Evolutionary conservation across 2,797 vertebrate genomes (phyloP), one percentile per base, ranked within the genome.

Genomic region (Trematomus bernacchii): DNA sequence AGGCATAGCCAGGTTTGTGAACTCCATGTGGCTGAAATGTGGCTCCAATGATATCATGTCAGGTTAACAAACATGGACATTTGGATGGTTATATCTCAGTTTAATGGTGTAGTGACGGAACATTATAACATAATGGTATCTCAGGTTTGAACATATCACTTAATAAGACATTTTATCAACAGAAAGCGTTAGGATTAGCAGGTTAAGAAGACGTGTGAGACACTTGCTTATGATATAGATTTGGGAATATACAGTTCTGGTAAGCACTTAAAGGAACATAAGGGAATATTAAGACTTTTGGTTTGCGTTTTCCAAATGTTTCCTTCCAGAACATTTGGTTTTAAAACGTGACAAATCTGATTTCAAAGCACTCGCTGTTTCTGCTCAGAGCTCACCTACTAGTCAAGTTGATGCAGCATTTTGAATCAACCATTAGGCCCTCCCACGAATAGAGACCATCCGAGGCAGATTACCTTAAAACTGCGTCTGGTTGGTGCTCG

Each of bases 71-170:
- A 86, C 16, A 69, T 76, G 66, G 68, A 64, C 76, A 78, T 60
- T 48, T 60, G 61, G 70, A 73, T 50, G 80, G 66, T 70, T 80
- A 81, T 72, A 76, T 80, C 68, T 81, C 84, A 73, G 87, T 87
- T 85, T 65, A 70, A 64, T 65, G 57, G 77, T 81, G 82, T 82
- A 44, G 42, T 66, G 57, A 73, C 73, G 71, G 83, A 85, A 83
- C 86, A 76, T 76, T 69, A 23, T 67, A 68, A 83, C 79, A 80
- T 88, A 84, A 86, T 80, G 85, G 89, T 90, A 91, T 90, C 91
- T 93, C 87, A 91, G 88, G 90, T 91, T 89, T 76, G 87, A 90
- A 91, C 85, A 90, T 91, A 89, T 89, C 89, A 87, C 85, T 89
- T 59, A 81, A 80, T 54, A 79, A 68, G 76, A 83, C 80, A 81